Base-by-base conservation (phyloP, 2,888 invertebrate species). In the Patella caerulea region DNA sequence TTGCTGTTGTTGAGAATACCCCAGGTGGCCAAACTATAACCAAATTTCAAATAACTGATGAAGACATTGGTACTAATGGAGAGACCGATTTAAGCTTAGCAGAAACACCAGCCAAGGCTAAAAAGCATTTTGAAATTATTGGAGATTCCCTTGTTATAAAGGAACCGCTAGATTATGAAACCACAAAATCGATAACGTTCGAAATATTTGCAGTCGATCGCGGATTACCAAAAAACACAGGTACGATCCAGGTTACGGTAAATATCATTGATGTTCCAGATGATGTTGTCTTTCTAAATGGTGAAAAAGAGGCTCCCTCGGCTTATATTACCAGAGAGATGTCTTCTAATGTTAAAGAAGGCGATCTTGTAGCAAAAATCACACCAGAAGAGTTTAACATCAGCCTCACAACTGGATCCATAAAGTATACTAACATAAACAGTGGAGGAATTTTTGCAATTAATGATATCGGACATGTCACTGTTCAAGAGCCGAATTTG, bases 11-110 rank as follows among this genome's bases (percentile, higher is more conserved):
- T 0, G 88, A 89, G 75, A 81, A 85, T 75, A 79, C 78, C 3
- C 85, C 86, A 5, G 77, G 83, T 17, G 87, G 86, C 1, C 78
- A 81, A 12, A 81, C 79, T 2, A 73, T 88, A 45, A 78, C 77
- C 3, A 83, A 81, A 2, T 74, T 86, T 0, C 75, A 78, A 9
- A 86, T 84, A 52, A 79, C 80, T 9, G 89, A 89, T 78, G 78
- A 75, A 0, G 89, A 89, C 74, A 72, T 72, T n/a, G 82, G 82
- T 12, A 56, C 76, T 19, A 86, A 85, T 80, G 85, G 83, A 59
- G 78, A 81, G 29, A 29, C 85, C 12, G 75, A 77, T 0, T 83
- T 84, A 59, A 55, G 74, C 11, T 79, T 86, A 69, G 73, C 65
- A 1, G 56, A 73, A 17, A 34, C 76, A 24, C 72, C 77, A 56